phyloP scores from a whole-genome alignment of 2,888 invertebrate genomes.

The Carpatolechia fugitivella region DNA sequence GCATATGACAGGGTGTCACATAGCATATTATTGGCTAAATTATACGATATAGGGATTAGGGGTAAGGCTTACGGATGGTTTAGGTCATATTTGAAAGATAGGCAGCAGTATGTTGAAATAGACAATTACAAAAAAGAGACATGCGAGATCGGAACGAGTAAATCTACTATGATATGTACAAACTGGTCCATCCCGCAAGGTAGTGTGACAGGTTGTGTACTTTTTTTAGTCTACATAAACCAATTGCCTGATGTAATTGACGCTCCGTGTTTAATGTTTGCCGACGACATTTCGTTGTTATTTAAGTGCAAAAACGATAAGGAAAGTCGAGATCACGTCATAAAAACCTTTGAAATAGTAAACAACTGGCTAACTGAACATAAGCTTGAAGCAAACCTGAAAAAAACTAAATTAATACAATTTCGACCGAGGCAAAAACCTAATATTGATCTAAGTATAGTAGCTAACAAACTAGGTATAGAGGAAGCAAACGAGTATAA shows the following conservation, averaged over 20 bases:
- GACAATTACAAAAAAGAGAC: neutral
- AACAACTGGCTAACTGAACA: neutral
- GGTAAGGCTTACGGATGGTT: neutral
- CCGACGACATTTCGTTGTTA: neutral
- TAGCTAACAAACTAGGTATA: neutral
- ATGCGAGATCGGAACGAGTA: neutral
- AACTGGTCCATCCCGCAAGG: conserved; percentile 1
- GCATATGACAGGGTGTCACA: neutral
- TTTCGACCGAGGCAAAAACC: neutral
- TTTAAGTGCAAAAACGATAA: neutral
- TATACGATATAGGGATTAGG: neutral
- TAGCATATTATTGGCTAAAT: neutral
- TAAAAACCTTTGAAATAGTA: neutral
- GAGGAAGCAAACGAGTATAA: neutral
- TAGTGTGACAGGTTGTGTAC: neutral
- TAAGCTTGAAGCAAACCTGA: neutral
- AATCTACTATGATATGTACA: neutral
- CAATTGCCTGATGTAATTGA: neutral
- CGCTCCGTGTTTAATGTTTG: neutral
- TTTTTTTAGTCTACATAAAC: neutral
- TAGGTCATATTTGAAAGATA: neutral
- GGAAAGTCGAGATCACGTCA: neutral
- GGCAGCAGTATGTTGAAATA: neutral
- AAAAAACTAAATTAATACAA: neutral
- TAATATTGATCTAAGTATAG: neutral